Conservation (phyloP, 2,797 vertebrate genomes). For the Adelosebastes latens region DNA sequence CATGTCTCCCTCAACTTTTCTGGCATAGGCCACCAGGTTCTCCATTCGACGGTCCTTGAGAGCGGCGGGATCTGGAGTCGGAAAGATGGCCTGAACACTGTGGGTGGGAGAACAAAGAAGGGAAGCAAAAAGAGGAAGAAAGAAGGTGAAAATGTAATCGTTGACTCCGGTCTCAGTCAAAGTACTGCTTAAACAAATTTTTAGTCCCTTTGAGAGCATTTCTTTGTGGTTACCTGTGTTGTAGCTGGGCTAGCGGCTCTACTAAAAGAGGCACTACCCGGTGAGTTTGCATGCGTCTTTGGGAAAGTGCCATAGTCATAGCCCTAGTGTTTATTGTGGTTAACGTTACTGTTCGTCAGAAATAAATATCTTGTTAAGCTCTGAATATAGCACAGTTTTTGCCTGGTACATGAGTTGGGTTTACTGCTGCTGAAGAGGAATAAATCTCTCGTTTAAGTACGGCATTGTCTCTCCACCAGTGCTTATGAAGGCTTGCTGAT, state of each 20-base stretch:
- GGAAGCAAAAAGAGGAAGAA: background rate
- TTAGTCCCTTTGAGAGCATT: accelerated
- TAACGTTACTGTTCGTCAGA: background rate
- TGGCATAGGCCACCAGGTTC: conserved; percentile 95
- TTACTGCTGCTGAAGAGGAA: background rate
- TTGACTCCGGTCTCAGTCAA: background rate
- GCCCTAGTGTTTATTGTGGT: background rate
- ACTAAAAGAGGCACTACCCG: no score
- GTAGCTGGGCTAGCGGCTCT: background rate
- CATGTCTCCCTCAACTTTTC: conserved; percentile 98
- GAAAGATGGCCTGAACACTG: conserved; percentile 97
- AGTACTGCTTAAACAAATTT: background rate
- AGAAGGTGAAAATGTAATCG: background rate
- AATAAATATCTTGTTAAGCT: background rate
- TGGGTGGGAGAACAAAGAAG: background rate
- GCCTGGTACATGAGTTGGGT: accelerated
- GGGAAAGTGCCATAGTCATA: background rate
- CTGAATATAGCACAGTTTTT: background rate
- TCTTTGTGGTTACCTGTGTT: background rate
- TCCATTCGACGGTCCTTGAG: conserved; percentile 98
- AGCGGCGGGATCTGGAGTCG: conserved; percentile 96
- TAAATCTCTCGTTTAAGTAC: background rate
- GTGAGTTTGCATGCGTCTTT: background rate
- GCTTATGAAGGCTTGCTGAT: background rate
- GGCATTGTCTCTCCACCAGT: background rate